Base-by-base conservation (phyloP, 2,113 vertebrate species). In the Ascaphus truei region DNA sequence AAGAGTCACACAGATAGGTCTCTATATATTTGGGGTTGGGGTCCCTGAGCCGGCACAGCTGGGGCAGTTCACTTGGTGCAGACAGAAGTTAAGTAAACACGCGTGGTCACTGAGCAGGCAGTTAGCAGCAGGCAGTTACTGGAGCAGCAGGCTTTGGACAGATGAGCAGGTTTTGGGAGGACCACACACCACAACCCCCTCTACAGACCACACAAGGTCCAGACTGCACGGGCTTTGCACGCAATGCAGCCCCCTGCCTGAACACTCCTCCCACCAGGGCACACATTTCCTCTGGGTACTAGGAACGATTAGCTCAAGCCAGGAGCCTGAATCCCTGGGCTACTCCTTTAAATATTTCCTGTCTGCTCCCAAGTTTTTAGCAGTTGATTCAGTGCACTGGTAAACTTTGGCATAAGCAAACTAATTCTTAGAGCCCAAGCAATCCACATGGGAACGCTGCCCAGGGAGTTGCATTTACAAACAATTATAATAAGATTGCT, bases 31-130 rank as follows among this genome's bases (percentile, higher is more conserved):
- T 62, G 64, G 0, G 80, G 52, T 61, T 5, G 81, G 78, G 87
- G 81, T 85, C 88, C 16, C 92, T 98, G 96, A 98, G 95, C 87
- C 89, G 89, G 90, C 83, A 90, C 96, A 98, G 96, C 96, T 98
- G 96, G 94, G 94, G 90, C 91, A 92, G 90, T 86, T 91, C 92
- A 90, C 91, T 85, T 84, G 92, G 92, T 94, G 96, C 94, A 96
- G 95, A 99, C 93, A 93, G 93, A 94, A 91, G 92, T 96, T 96
- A 98, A 95, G 95, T 99, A 99, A 99, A 99, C 96, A 98, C 86
- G 73, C 89, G 87, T 92, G 95, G 95, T 93, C 95, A 94, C 91
- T 92, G 90, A 86, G 93, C 93, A 93, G 93, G 94, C 96, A 92
- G 94, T 92, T 90, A 95, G 96, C 93, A 91, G 94, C 91, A n/a